A percentile compares a stretch with the other conserved stretches of the same genome.
Conservation (phyloP, 2,888 invertebrate species). For the Melikaiella ostensackeni region DNA sequence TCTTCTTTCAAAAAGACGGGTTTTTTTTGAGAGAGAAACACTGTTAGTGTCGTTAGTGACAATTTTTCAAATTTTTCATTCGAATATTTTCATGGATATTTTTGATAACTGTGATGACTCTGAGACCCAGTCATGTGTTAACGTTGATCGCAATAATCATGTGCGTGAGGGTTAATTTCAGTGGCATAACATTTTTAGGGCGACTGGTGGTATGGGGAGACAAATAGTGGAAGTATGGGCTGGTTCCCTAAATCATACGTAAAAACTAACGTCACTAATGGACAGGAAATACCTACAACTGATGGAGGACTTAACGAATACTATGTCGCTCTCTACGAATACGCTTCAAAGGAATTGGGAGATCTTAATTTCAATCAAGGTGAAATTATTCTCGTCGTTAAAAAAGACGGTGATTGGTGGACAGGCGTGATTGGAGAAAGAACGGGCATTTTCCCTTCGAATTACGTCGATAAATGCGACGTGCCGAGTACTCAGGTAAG, state of each 20-base stretch:
- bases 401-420: conserved; percentile 99
- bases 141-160: too few species aligned
- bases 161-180: too few species aligned
- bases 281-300: conserved; percentile 57
- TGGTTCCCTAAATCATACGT: conserved; percentile 83
- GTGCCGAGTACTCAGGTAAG: conserved; percentile 68
- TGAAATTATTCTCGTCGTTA: conserved; percentile 91
- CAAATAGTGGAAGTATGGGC: conserved; percentile 77
- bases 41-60: too few species aligned
- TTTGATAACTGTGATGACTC: too few species aligned
- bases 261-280: conserved; percentile 65
- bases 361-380: conserved; percentile 93
- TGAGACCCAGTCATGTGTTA: too few species aligned
- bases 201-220: conserved; percentile 83
- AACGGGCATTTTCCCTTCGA: conserved; percentile 97
- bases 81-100: too few species aligned
- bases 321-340: conserved; percentile 94
- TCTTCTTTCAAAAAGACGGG: too few species aligned
- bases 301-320: conserved; percentile 82
- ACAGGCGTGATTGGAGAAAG: conserved; percentile 91
- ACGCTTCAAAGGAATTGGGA: conserved; percentile 91
- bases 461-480: conserved; percentile 91
- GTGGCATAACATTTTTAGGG: conserved; percentile 71
- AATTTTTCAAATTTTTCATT: too few species aligned
- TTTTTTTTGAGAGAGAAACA: too few species aligned